Evolutionary conservation across 1,140 invertebrate species (phyloP), one percentile per base, ranked within the genome.

Genomic region (Papilio polyxenes): DNA sequence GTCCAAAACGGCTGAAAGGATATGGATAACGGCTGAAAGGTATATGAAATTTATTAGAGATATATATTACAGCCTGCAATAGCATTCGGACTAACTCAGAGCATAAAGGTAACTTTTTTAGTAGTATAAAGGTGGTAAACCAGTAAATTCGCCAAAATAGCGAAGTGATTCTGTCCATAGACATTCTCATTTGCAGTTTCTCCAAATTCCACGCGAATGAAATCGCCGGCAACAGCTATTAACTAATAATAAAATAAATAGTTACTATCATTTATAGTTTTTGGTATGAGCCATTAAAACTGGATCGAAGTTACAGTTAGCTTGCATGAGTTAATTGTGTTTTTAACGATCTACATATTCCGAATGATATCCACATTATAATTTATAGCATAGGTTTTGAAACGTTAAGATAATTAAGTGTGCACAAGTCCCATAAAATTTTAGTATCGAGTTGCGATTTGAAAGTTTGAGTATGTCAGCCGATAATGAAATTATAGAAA

Each of bases 341-440:
- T 72, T 72, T 72, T 72, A 72, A 65, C 65, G 65, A 72, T 72
- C 65, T 31, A 72, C 31, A 17, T 72, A 72, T 65, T 65, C 65
- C 31, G 31, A 75, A 75, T 75, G 40, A 49, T 75, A 75, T 20
- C 37, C 37, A 75, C 17, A 75, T 72, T 75, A 17, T 48, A 75
- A 75, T 75, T 75, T 48, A 75, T 48, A 75, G 74, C 74, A 49
- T 48, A 49, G 37, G 20, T 75, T 49, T 6, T 49, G 74, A 49
- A 75, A 75, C n/a, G 9, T 8, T 48, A 8, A 0, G 40, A 75
- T 8, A 9, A 23, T 74, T 40, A 49, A 48, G 8, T 75, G 15
- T 75, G 37, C 37, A 75, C 8, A 11, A 48, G 72, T 75, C 15
- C 65, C 11, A 72, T 72, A 13, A 31, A 72, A 72, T 40, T 72